A percentile compares a stretch with the other conserved stretches of the same genome.
These are phyloP conservation scores for Limenitis camilla DNA, from an alignment of 2,888 invertebrate species.

Conservation along the genomic window DNA sequence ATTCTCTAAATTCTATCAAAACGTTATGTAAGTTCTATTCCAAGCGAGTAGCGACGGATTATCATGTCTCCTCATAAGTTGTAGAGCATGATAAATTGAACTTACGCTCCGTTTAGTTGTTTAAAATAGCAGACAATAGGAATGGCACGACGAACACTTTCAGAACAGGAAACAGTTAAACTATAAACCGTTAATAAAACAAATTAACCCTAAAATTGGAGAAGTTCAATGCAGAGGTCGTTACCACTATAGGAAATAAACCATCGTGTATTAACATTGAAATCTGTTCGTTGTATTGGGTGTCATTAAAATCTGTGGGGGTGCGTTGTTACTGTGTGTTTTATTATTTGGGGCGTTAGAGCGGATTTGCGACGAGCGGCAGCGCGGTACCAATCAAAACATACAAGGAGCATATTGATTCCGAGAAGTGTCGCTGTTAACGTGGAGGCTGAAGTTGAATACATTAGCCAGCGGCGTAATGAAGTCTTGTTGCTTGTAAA, in stretches of 20 bases:
- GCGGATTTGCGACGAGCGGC: conserved; percentile 41
- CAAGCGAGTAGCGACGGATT: too few species aligned
- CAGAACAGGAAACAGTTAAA: conserved; percentile 65
- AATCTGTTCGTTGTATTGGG: conserved; percentile 72
- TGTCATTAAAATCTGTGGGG: conserved; percentile 61
- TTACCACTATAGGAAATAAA: conserved; percentile 73
- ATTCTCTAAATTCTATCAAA: too few species aligned
- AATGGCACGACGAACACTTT: conserved; percentile 43
- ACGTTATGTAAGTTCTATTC: too few species aligned
- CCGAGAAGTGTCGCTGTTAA: conserved; percentile 75
- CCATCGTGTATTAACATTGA: conserved; percentile 71
- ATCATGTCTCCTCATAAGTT: too few species aligned
- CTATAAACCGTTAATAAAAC: conserved; percentile 70
- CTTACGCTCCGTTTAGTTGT: not conserved
- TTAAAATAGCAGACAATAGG: conserved; percentile 43
- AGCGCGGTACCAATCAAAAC: conserved; percentile 68
- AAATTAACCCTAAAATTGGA: conserved; percentile 74
- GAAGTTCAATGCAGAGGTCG: conserved; percentile 73
- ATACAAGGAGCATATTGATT: conserved; percentile 75
- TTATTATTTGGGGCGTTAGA: conserved; percentile 45
- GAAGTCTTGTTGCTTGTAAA: conserved; percentile 75
- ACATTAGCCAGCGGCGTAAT: conserved; percentile 75
- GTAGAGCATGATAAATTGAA: not conserved
- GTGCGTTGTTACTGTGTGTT: conserved; percentile 46
- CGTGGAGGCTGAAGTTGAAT: conserved; percentile 75